Evolutionary conservation across 30 jellyfish, hydroid and myxozoan genomes (phyloP).

Genomic region (Pelagia noctiluca): DNA sequence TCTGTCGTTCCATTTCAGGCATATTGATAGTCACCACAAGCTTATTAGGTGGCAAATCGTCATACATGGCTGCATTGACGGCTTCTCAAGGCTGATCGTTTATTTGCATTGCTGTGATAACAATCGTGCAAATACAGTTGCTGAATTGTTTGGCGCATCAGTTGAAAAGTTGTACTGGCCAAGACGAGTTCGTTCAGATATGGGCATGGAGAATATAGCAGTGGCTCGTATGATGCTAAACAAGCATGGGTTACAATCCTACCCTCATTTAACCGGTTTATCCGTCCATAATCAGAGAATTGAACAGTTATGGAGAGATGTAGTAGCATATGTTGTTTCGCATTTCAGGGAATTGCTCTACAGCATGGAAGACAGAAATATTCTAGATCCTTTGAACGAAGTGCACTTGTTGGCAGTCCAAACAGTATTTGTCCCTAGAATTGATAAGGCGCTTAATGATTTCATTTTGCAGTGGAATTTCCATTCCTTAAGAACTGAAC

Average conservation of each 20-base stretch:
- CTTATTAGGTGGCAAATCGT: conserved; percentile 33
- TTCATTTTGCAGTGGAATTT: conserved; percentile 33
- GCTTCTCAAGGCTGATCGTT: conserved; percentile 26
- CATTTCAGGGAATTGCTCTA: not conserved
- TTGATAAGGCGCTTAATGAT: conserved; percentile 10
- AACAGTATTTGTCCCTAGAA: conserved; percentile 8
- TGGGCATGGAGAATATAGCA: conserved; percentile 28
- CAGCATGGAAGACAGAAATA: conserved; percentile 3
- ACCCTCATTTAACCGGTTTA: not conserved
- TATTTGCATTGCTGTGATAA: conserved; percentile 17
- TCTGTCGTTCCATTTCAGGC: conserved; percentile 29
- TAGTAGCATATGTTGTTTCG: not conserved
- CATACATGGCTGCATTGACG: conserved; percentile 34
- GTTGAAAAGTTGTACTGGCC: conserved; percentile 15
- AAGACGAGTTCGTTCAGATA: conserved; percentile 4
- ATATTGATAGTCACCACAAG: conserved; percentile 56
- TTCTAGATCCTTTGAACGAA: conserved; percentile 15
- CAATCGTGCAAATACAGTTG: conserved; percentile 35
- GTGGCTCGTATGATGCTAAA: conserved; percentile 12
- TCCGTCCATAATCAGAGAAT: conserved; percentile 56
- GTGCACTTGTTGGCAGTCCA: conserved; percentile 21
- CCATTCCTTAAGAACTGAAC: conserved; percentile 54
- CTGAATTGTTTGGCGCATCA: conserved; percentile 9
- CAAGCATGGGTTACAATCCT: not conserved
- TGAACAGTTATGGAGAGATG: conserved; percentile 27